Base-by-base conservation (phyloP, 2,888 invertebrate genomes). In the Cephus pygmeus region DNA sequence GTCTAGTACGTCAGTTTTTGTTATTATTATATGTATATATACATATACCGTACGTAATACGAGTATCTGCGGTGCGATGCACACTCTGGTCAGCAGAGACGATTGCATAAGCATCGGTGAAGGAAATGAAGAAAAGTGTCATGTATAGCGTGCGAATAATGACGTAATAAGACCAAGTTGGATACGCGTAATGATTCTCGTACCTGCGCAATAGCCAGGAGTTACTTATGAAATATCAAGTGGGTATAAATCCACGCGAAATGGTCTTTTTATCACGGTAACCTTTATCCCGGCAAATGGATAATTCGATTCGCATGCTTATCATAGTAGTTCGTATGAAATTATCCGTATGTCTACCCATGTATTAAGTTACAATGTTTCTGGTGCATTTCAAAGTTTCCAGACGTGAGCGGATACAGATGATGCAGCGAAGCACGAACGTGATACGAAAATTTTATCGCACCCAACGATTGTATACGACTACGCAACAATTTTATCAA, bases 71-170 rank as follows among this genome's bases (percentile, higher is more conserved):
- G 56, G 56, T 23, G 56, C 56, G 56, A 56, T 56, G 56, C 56
- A 56, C 56, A 56, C 56, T 56, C 56, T 56, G 56, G 23, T 56
- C 56, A 23, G 56, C 56, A 23, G 2, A 56, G 56, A 23, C 56
- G 56, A 73, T 30, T 34, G 35, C 33, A 23, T 34, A 73, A 83
- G 85, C 85, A 77, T 76, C 36, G 69, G 73, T 79, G 69, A 69
- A 83, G 83, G 81, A 84, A 84, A 79, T 80, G 79, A 81, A 86
- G 81, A 81, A 83, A 83, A 82, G 84, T 78, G 75, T 76, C 77
- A 56, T 56, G 68, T 79, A 75, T 78, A 75, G 69, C 81, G 78
- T 33, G 75, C 77, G 83, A 81, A 84, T 84, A 79, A 85, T 81
- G 76, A 83, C 81, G 77, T 81, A 82, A 79, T 40, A 78, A 68